Percentiles rank a stretch among this genome's conserved stretches.
Conservation (phyloP, 92 coral and sea anemone genomes). For the Zoanthus sansibaricus region DNA sequence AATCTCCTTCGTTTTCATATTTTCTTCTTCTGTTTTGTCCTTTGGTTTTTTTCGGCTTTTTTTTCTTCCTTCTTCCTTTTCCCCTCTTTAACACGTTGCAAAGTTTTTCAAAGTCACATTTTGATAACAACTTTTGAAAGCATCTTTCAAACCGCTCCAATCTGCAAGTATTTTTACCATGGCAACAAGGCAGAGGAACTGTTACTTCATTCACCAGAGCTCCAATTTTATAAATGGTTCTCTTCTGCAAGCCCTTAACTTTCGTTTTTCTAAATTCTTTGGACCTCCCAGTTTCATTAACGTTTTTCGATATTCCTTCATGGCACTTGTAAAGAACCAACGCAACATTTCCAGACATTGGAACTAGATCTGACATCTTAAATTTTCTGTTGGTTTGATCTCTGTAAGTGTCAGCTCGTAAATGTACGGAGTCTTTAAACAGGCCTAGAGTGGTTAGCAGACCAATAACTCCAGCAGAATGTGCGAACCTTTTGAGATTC, state of each 20-base stretch:
- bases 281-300: conserved; percentile 6
- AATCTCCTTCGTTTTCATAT: not conserved
- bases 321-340: conserved; percentile 77
- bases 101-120: conserved; percentile 49
- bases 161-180: conserved; percentile 64
- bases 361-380: conserved; percentile 73
- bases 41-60: not conserved
- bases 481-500: conserved; percentile 65
- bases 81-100: not conserved
- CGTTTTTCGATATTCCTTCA: not conserved
- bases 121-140: conserved; percentile 57
- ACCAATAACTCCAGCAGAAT: conserved; percentile 79
- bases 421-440: conserved; percentile 73
- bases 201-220: conserved; percentile 81
- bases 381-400: conserved; percentile 69
- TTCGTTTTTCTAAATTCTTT: not conserved
- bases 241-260: not conserved
- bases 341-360: conserved; percentile 90
- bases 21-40: not conserved
- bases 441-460: conserved; percentile 78
- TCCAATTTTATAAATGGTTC: conserved; percentile 40
- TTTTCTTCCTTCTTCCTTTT: not conserved
- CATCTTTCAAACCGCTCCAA: conserved; percentile 60
- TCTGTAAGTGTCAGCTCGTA: conserved; percentile 76
- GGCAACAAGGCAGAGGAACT: conserved; percentile 79